Evolutionary conservation across 2,888 invertebrate species (phyloP).

Genomic region (Thera obeliscata): DNA sequence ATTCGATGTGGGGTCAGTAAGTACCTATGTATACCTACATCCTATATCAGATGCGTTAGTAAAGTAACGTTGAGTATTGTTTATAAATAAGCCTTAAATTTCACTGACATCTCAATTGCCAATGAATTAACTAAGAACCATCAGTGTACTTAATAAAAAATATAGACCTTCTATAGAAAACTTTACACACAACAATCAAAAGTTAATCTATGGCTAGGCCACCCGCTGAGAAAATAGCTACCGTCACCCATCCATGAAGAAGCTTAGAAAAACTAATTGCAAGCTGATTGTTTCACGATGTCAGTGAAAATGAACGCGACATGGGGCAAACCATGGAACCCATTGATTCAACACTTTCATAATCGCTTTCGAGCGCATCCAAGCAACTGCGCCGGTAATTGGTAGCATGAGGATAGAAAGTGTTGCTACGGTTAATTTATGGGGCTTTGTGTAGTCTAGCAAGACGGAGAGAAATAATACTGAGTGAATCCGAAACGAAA

Average conservation of each 20-base stretch:
- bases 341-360: constrained; percentile 27
- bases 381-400: constrained; percentile 22
- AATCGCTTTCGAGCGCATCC: constrained; percentile 31
- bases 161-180: background rate
- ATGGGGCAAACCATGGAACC: constrained; percentile 18
- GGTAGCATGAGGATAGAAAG: constrained; percentile 27
- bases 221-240: constrained; percentile 22
- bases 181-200: background rate
- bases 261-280: constrained; percentile 27
- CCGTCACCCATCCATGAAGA: constrained; percentile 21
- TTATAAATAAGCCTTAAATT: no score
- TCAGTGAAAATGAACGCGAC: constrained; percentile 30
- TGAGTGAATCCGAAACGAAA: background rate
- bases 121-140: background rate
- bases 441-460: background rate
- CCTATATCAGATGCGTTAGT: no score
- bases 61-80: no score
- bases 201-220: background rate
- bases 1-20: no score
- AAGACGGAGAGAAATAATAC: background rate
- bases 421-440: constrained; percentile 22
- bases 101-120: background rate
- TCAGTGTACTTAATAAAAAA: background rate
- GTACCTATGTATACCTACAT: no score
- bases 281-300: constrained; percentile 17